phyloP scores from a whole-genome alignment of 2,888 invertebrate genomes.

The Caenorhabditis macrosperma region DNA sequence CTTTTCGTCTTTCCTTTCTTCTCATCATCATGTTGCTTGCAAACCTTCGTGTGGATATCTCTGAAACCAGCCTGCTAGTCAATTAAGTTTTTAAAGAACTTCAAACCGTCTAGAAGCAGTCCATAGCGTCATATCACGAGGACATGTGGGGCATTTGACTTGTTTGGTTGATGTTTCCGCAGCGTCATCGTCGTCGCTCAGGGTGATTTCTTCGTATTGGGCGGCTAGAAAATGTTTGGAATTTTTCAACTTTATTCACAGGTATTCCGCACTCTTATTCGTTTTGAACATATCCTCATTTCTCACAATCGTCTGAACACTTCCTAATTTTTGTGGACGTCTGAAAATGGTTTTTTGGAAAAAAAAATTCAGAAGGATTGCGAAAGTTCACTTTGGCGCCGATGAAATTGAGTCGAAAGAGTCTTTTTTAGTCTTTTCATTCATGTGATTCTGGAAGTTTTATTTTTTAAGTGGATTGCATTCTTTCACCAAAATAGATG shows the following conservation, averaged over 20 bases:
- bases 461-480: neutral
- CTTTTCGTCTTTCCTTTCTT: neutral
- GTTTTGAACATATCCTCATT: constrained; percentile 23
- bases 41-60: constrained; percentile 36
- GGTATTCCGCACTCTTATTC: neutral
- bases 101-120: constrained; percentile 19
- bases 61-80: constrained; percentile 19
- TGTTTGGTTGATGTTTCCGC: neutral
- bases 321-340: constrained; percentile 36
- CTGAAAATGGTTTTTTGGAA: neutral
- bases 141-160: constrained; percentile 30
- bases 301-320: constrained; percentile 34
- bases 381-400: constrained; percentile 30
- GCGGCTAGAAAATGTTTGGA: too few relatives aligned
- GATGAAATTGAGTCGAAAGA: constrained; percentile 26
- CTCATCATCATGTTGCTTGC: constrained; percentile 1
- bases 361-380: neutral
- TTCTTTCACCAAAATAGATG: neutral
- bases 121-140: constrained; percentile 42
- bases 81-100: neutral
- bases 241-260: too few relatives aligned
- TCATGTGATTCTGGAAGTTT: constrained; percentile 8
- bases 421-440: constrained; percentile 4
- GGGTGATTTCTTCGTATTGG: constrained; percentile 13
- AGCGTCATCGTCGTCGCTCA: constrained; percentile 46